Percentiles rank a stretch among this genome's conserved stretches.
Conservation (phyloP, 1,140 invertebrate genomes). For the Himalopsyche phryganea region DNA sequence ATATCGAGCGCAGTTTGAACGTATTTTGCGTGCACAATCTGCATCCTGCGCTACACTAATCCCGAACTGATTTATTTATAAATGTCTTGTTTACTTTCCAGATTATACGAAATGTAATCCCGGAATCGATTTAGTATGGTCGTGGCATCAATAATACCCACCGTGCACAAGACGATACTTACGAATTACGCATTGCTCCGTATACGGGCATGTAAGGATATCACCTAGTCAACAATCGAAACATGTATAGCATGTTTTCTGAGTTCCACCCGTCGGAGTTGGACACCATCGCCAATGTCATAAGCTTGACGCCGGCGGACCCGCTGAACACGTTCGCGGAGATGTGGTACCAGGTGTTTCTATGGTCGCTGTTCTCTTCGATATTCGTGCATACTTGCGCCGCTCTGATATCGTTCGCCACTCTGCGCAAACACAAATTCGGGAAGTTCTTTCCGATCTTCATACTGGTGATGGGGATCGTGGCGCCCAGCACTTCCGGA, state of each 20-base stretch:
- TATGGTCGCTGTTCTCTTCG: slow-evolving; percentile 92
- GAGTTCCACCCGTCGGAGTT: slow-evolving; percentile 57
- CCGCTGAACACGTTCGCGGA: slow-evolving; percentile 69
- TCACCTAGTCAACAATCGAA: slow-evolving; percentile 9
- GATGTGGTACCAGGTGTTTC: slow-evolving; percentile 95
- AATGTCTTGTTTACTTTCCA: slow-evolving; percentile 4
- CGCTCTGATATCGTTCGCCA: slow-evolving; percentile 84
- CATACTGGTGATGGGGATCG: slow-evolving; percentile 82
- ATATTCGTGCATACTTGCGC: slow-evolving; percentile 88
- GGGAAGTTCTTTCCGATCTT: slow-evolving; percentile 88
- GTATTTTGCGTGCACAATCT: too few relatives aligned
- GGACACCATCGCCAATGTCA: slow-evolving; percentile 62
- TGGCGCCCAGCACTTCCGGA: slow-evolving; percentile 81
- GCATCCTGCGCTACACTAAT: too few relatives aligned
- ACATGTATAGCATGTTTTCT: slow-evolving; percentile 58
- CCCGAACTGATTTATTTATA: not conserved
- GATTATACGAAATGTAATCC: slow-evolving; percentile 13
- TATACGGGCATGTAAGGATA: slow-evolving; percentile 12
- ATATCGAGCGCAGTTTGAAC: too few relatives aligned
- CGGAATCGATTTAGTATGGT: slow-evolving; percentile 10
- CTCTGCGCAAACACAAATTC: slow-evolving; percentile 87
- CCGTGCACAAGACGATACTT: not conserved
- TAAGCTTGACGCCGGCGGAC: slow-evolving; percentile 58
- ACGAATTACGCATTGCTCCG: slow-evolving; percentile 1
- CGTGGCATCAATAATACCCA: slow-evolving; percentile 6